These are phyloP conservation scores for Ahaetulla prasina DNA, from an alignment of 2,113 vertebrate genomes.

Conservation along the genomic window DNA sequence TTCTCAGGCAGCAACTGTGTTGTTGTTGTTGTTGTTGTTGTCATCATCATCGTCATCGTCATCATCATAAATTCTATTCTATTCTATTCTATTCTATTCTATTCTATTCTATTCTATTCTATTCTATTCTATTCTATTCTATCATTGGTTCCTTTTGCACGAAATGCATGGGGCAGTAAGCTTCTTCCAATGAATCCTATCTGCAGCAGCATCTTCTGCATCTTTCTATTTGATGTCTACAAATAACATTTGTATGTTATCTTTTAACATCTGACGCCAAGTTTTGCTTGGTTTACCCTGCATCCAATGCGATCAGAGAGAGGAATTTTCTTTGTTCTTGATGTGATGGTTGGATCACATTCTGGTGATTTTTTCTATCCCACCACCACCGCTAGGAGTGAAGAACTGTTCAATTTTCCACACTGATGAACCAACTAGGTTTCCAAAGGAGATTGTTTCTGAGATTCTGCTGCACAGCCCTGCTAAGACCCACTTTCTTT, in stretches of 20 bases:
- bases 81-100: no score
- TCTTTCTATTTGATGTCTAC: neutral
- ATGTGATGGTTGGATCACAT: neutral
- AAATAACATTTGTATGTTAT: neutral
- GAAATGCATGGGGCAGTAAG: no score
- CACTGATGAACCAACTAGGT: neutral
- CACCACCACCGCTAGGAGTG: neutral
- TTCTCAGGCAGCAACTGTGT: no score
- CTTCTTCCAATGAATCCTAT: neutral
- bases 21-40: no score
- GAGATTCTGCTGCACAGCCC: neutral
- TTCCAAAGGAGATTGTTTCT: neutral
- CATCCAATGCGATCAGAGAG: neutral
- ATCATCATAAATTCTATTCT: no score
- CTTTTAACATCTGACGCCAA: neutral
- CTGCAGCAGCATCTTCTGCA: neutral
- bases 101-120: no score
- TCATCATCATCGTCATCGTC: no score
- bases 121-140: no score
- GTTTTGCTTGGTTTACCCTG: neutral
- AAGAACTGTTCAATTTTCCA: neutral
- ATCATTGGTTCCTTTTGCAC: no score
- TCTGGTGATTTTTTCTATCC: neutral
- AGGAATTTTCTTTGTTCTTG: neutral
- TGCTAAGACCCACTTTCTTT: neutral